These are phyloP conservation scores for Orius insidiosus DNA, from an alignment of 1,140 invertebrate species.

Conservation along the genomic window DNA sequence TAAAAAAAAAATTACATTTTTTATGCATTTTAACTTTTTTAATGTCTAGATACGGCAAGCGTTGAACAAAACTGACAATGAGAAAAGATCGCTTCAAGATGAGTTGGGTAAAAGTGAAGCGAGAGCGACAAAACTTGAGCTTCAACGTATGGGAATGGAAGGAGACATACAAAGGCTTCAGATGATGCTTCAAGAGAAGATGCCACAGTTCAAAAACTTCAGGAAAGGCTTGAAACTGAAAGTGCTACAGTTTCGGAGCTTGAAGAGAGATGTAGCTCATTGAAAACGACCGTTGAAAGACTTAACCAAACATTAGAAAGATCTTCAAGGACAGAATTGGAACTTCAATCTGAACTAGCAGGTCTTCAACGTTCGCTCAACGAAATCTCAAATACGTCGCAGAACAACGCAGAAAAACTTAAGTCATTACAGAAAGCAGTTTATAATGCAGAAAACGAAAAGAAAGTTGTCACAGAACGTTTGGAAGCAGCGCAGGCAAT, in stretches of 20 bases:
- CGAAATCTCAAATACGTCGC: constrained; percentile 45
- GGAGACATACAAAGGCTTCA: constrained; percentile 74
- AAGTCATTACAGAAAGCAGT: constrained; percentile 66
- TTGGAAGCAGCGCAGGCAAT: constrained; percentile 56
- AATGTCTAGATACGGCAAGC: constrained; percentile 25
- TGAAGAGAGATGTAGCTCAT: constrained; percentile 65
- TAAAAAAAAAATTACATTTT: constrained; percentile 25
- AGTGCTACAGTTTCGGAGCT: constrained; percentile 54
- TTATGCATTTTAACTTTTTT: not conserved
- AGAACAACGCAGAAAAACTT: constrained; percentile 46
- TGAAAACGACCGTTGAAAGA: constrained; percentile 77
- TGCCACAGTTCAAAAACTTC: constrained; percentile 50
- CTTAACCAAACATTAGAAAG: constrained; percentile 66
- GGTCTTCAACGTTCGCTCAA: constrained; percentile 42
- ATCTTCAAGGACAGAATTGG: constrained; percentile 55
- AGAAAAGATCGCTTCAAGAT: constrained; percentile 61
- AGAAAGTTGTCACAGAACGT: constrained; percentile 60
- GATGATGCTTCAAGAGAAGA: constrained; percentile 73
- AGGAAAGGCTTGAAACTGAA: constrained; percentile 65
- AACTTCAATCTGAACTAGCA: constrained; percentile 54
- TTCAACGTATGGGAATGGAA: constrained; percentile 65
- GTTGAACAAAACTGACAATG: constrained; percentile 50
- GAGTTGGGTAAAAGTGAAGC: constrained; percentile 58
- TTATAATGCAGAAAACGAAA: constrained; percentile 66
- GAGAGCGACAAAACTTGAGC: constrained; percentile 64